Evolutionary conservation across 2,888 invertebrate genomes (phyloP).

Genomic region (Gastracanthus pulcherrimus): DNA sequence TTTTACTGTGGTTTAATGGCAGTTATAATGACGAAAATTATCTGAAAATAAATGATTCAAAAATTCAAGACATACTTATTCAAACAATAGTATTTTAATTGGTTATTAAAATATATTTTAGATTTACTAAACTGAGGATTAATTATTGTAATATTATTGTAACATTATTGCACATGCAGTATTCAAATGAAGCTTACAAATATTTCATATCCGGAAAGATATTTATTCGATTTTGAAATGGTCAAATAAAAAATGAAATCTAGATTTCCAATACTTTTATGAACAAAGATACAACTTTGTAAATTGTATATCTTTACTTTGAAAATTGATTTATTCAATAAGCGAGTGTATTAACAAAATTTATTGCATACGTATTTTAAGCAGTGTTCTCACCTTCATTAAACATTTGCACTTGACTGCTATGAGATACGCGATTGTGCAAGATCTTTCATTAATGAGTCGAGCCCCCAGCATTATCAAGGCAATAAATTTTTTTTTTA

Average conservation of each 20-base stretch:
- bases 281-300: not conserved
- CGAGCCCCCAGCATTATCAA: conserved; percentile 54
- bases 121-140: too few species aligned
- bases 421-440: conserved; percentile 20
- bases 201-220: too few species aligned
- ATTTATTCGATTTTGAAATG: too few species aligned
- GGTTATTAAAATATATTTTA: too few species aligned
- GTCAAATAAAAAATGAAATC: too few species aligned
- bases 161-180: too few species aligned
- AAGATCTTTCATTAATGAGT: conserved; percentile 44
- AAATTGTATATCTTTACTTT: not conserved
- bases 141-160: too few species aligned
- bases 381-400: conserved; percentile 30
- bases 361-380: conserved; percentile 27
- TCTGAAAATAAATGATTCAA: too few species aligned
- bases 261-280: not conserved
- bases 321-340: not conserved
- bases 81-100: too few species aligned
- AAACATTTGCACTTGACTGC: conserved; percentile 34
- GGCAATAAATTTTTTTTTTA: conserved; percentile 46
- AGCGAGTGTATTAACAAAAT: not conserved
- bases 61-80: too few species aligned
- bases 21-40: too few species aligned
- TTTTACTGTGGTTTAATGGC: too few species aligned
- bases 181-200: not conserved